A percentile compares a stretch with the other conserved stretches of the same genome.
These are phyloP conservation scores for Arrhamphus sclerolepis DNA, from an alignment of 2,797 vertebrate genomes.

Conservation along the genomic window DNA sequence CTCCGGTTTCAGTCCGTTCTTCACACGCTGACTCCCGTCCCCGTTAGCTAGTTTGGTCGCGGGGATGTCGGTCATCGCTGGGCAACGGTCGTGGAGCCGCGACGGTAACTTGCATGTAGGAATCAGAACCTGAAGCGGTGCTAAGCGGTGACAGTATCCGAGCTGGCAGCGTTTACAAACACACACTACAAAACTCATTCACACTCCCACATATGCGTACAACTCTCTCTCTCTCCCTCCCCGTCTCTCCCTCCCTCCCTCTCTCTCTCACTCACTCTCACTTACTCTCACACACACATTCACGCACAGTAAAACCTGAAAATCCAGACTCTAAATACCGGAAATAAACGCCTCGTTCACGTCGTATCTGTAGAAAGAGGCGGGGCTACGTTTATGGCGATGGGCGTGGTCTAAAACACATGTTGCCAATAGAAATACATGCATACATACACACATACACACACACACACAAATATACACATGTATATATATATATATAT, in stretches of 20 bases:
- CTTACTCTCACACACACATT: constrained; percentile 1
- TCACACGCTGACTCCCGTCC: constrained; percentile 60
- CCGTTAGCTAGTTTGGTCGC: constrained; percentile 61
- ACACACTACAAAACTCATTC: constrained; percentile 35
- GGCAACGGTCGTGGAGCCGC: constrained; percentile 40
- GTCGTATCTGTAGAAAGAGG: constrained; percentile 26
- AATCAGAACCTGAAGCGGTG: constrained; percentile 40
- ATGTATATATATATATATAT: neutral
- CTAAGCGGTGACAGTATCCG: constrained; percentile 58
- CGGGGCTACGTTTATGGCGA: constrained; percentile 18
- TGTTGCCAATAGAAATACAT: no score
- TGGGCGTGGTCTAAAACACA: constrained; percentile 11
- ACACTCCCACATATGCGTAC: neutral
- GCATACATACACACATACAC: no score
- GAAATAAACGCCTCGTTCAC: constrained; percentile 74
- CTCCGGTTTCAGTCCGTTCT: constrained; percentile 72
- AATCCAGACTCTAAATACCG: constrained; percentile 64
- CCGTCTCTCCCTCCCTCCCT: no score
- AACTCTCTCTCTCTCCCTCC: no score
- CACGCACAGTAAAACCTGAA: constrained; percentile 58
- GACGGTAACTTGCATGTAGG: constrained; percentile 64
- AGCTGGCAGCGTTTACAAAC: constrained; percentile 24
- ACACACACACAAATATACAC: neutral
- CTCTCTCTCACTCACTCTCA: no score
- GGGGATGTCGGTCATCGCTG: constrained; percentile 78